Conservation (phyloP, 2,113 vertebrate species). For the Dicentrarchus labrax region DNA sequence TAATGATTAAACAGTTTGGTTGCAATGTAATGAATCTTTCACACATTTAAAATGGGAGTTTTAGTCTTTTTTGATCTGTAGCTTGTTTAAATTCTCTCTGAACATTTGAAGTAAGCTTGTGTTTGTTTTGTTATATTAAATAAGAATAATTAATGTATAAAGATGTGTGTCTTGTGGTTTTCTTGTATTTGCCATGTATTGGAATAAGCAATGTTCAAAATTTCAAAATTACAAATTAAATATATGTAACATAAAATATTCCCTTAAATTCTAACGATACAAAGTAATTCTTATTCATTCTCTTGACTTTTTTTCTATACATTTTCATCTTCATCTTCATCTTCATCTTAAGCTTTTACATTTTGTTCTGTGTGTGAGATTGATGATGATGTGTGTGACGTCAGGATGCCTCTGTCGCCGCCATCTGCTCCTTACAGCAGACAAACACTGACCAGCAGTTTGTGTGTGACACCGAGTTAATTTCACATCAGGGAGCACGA, state of each 20-base stretch:
- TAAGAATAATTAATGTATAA: neutral
- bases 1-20: too few relatives aligned
- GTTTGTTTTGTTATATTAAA: neutral
- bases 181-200: neutral
- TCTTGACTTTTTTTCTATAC: neutral
- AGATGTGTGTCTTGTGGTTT: neutral
- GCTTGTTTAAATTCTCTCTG: neutral
- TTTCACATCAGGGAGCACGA: constrained; percentile 65
- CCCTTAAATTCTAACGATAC: neutral
- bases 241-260: neutral
- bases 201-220: neutral
- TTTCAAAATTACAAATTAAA: neutral
- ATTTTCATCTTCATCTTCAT: too few relatives aligned
- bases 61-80: neutral
- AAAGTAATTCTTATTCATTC: neutral
- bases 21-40: too few relatives aligned
- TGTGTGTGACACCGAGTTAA: constrained; percentile 62
- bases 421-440: constrained; percentile 80
- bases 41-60: too few relatives aligned
- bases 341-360: constrained; percentile 18
- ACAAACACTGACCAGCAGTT: constrained; percentile 68
- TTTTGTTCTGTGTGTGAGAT: constrained; percentile 46
- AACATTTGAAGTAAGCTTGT: too few relatives aligned
- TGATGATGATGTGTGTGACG: constrained; percentile 78
- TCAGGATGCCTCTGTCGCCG: constrained; percentile 50